These are phyloP conservation scores for Micropterix aruncella DNA, from an alignment of 2,888 invertebrate genomes.

Conservation along the genomic window DNA sequence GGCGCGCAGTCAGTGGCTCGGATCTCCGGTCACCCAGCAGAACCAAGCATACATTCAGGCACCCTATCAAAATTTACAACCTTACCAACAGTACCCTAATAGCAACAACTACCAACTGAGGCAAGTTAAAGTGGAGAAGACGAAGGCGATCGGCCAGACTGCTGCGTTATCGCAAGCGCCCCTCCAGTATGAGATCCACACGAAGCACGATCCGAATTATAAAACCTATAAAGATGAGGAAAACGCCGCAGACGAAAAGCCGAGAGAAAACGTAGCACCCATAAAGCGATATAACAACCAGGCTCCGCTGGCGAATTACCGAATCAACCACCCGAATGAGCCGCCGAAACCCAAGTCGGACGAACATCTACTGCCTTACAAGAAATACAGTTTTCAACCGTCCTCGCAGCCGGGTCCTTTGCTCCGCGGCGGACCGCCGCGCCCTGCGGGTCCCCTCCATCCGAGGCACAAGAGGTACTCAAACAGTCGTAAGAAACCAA, in stretches of 20 bases:
- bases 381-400: conserved; percentile 23
- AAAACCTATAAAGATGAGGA: conserved; percentile 32
- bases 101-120: conserved; percentile 10
- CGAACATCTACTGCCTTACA: conserved; percentile 17
- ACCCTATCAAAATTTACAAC: too few relatives aligned
- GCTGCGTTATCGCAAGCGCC: conserved; percentile 17
- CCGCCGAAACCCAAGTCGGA: conserved; percentile 10
- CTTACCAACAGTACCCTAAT: conserved; percentile 21
- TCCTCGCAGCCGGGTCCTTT: conserved; percentile 10
- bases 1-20: conserved; percentile 31
- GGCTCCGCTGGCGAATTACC: conserved; percentile 17
- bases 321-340: conserved; percentile 27
- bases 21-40: conserved; percentile 23
- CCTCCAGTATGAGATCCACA: conserved; percentile 31
- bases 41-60: too few relatives aligned
- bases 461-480: conserved; percentile 27
- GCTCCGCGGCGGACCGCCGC: conserved; percentile 2
- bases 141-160: conserved; percentile 9
- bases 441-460: conserved; percentile 7
- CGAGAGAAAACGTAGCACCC: conserved; percentile 1
- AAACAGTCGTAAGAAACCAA: conserved; percentile 24
- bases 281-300: conserved; percentile 5
- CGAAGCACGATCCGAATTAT: conserved; percentile 33
- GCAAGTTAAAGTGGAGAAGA: conserved; percentile 9
- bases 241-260: conserved; percentile 24